These are phyloP conservation scores for Spodoptera exigua DNA, from an alignment of 2,888 invertebrate species.

Conservation along the genomic window DNA sequence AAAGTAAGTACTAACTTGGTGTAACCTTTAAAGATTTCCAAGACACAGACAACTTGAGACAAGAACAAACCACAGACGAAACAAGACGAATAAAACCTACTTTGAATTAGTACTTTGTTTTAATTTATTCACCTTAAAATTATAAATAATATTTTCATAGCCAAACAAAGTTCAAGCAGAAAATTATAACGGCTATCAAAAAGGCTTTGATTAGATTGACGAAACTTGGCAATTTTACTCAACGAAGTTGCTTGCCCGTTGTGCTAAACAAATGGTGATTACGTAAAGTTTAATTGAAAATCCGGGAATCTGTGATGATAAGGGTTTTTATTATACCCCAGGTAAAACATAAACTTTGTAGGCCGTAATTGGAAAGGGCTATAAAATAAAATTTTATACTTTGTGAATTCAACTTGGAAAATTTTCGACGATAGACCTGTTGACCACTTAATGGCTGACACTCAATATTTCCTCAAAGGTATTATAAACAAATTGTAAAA, in stretches of 20 bases:
- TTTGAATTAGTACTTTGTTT: neutral
- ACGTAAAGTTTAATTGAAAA: constrained; percentile 78
- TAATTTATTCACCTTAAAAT: constrained; percentile 17
- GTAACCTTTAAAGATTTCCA: too few relatives aligned
- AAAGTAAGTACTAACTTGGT: too few relatives aligned
- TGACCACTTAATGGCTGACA: constrained; percentile 32
- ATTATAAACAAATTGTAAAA: constrained; percentile 6
- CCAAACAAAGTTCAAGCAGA: constrained; percentile 46
- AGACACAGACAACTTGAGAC: too few relatives aligned
- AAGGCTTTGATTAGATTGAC: constrained; percentile 69
- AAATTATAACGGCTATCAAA: constrained; percentile 62
- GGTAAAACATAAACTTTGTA: constrained; percentile 70
- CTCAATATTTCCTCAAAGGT: constrained; percentile 26
- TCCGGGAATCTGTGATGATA: constrained; percentile 72
- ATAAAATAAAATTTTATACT: constrained; percentile 63
- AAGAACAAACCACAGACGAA: too few relatives aligned
- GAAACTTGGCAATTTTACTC: constrained; percentile 66
- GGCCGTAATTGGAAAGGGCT: constrained; percentile 67
- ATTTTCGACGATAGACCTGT: constrained; percentile 34
- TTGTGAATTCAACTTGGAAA: constrained; percentile 38
- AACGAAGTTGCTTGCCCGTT: constrained; percentile 63
- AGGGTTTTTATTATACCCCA: constrained; percentile 74
- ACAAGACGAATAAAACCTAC: too few relatives aligned
- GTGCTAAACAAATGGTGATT: constrained; percentile 74
- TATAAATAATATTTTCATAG: constrained; percentile 19